These are phyloP conservation scores for Artibeus jamaicensis DNA, from an alignment of 2,797 vertebrate genomes.

Conservation along the genomic window DNA sequence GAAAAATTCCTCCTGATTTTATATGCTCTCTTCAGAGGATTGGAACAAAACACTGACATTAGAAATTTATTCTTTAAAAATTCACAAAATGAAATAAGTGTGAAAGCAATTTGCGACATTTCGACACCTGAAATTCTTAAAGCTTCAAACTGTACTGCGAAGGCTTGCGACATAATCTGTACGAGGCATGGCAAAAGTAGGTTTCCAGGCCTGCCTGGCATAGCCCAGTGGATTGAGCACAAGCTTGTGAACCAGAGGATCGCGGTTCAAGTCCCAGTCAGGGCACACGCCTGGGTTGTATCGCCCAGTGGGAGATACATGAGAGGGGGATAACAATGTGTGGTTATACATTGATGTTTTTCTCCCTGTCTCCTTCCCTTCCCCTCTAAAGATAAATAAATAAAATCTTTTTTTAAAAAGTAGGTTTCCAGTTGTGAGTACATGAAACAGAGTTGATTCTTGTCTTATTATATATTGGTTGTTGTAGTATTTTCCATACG, in stretches of 20 bases:
- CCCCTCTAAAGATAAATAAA: no score
- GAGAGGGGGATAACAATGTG: no score
- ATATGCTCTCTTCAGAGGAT: constrained; percentile 7
- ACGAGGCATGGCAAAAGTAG: background rate
- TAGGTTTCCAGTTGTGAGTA: background rate
- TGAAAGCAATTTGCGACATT: background rate
- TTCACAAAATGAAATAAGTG: background rate
- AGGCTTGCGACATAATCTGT: background rate
- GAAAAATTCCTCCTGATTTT: constrained; percentile 49
- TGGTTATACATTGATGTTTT: no score
- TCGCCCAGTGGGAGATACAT: no score
- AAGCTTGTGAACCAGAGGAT: no score
- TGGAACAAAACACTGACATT: constrained; percentile 19
- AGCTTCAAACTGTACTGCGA: background rate
- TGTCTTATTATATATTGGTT: background rate
- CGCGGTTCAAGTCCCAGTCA: no score
- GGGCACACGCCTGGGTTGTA: no score
- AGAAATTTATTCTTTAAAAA: constrained; percentile 20
- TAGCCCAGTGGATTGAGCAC: no score
- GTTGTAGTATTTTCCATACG: background rate
- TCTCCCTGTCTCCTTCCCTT: no score
- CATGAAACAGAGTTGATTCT: background rate
- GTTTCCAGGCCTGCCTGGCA: no score
- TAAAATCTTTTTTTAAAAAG: no score
- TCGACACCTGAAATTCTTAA: constrained; percentile 14